Conservation (phyloP, 1,140 invertebrate species). For the Drosophila lacertosa region DNA sequence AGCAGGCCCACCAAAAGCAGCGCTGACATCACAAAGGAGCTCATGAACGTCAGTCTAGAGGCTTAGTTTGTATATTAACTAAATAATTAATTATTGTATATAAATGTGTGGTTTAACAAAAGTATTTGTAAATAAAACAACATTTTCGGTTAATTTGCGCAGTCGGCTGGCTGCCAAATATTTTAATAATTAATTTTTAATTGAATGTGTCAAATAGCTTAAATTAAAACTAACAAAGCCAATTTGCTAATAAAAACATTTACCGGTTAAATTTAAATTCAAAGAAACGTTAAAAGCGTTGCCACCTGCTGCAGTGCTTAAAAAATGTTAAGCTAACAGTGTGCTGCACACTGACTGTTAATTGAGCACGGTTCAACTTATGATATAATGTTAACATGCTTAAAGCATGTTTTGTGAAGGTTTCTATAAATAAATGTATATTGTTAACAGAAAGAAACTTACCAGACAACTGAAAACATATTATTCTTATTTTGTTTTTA, state of each 20-base stretch:
- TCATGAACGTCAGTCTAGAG: conserved; percentile 78
- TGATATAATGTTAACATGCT: too few species aligned
- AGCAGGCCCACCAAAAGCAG: conserved; percentile 40
- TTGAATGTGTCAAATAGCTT: conserved; percentile 3
- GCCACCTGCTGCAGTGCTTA: background rate
- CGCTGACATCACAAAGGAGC: conserved; percentile 72
- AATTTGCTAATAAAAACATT: conserved; percentile 18
- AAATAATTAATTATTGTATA: background rate
- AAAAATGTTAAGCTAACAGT: background rate
- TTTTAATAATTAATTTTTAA: background rate
- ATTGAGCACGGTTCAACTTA: too few species aligned
- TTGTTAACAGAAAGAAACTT: too few species aligned
- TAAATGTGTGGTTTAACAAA: conserved; percentile 20
- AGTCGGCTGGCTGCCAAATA: too few species aligned
- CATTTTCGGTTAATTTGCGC: background rate
- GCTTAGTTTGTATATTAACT: conserved; percentile 40
- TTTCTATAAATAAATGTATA: too few species aligned
- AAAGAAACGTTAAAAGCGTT: background rate
- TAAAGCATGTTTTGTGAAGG: too few species aligned
- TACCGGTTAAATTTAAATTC: conserved; percentile 1
- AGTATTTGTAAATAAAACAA: conserved; percentile 29
- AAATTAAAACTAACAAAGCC: conserved; percentile 3
- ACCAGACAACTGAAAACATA: too few species aligned
- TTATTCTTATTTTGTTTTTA: too few species aligned
- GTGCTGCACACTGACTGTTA: background rate